A percentile compares a stretch with the other conserved stretches of the same genome.
These are phyloP conservation scores for Mamestra configurata DNA, from an alignment of 1,140 invertebrate species.

Conservation along the genomic window DNA sequence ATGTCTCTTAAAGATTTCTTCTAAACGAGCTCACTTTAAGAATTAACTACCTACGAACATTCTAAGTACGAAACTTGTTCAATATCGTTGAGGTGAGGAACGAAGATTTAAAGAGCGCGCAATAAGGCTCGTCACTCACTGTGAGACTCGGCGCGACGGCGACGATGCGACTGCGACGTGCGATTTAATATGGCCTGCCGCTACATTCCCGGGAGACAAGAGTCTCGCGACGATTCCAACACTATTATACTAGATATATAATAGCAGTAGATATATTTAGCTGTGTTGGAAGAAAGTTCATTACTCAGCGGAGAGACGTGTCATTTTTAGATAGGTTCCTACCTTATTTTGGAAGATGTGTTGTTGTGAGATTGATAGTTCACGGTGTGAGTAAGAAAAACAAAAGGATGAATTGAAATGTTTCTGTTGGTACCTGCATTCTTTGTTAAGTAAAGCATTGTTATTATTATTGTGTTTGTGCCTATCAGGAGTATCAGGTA, in stretches of 20 bases:
- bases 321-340: neutral
- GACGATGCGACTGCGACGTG: conserved; percentile 28
- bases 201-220: conserved; percentile 51
- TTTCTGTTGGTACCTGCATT: no score
- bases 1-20: conserved; percentile 15
- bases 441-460: no score
- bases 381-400: neutral
- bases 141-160: neutral
- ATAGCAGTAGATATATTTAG: conserved; percentile 12
- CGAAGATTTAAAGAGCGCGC: conserved; percentile 54
- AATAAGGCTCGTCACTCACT: conserved; percentile 43
- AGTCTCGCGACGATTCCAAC: conserved; percentile 26
- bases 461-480: no score
- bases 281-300: conserved; percentile 17
- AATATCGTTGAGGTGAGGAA: conserved; percentile 48
- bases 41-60: conserved; percentile 23
- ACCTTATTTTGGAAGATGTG: neutral
- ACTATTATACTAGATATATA: conserved; percentile 16
- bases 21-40: conserved; percentile 36
- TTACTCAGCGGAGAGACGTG: conserved; percentile 8
- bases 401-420: neutral
- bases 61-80: conserved; percentile 54
- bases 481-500: no score
- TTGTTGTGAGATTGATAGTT: neutral
- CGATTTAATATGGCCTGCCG: conserved; percentile 54